Conservation (phyloP, 2,113 vertebrate species). For the Larimichthys crocea region DNA sequence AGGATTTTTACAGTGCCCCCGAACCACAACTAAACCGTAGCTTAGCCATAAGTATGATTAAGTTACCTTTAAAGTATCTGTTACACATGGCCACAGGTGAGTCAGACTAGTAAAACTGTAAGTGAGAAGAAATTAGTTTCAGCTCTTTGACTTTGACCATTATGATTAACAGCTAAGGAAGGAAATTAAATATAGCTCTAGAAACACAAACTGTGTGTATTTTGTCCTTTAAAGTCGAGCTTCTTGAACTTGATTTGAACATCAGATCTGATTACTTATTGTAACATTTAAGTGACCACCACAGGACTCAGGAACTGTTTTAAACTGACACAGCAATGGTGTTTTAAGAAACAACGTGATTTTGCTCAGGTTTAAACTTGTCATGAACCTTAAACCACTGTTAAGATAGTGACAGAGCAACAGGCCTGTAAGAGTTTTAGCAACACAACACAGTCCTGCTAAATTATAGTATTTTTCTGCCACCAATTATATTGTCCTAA, state of each 20-base stretch:
- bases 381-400: slow-evolving; percentile 34
- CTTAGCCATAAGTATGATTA: slow-evolving; percentile 7
- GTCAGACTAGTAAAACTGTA: slow-evolving; percentile 16
- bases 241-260: background rate
- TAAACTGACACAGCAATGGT: background rate
- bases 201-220: background rate
- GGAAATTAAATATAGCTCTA: slow-evolving; percentile 10
- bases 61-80: background rate
- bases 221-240: slow-evolving; percentile 14
- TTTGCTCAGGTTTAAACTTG: slow-evolving; percentile 32
- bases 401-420: slow-evolving; percentile 23
- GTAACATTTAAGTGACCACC: background rate
- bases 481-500: slow-evolving; percentile 12
- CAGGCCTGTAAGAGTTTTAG: slow-evolving; percentile 15
- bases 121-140: slow-evolving; percentile 25
- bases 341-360: slow-evolving; percentile 10
- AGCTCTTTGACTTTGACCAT: slow-evolving; percentile 22
- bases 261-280: background rate
- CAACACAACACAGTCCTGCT: slow-evolving; percentile 30
- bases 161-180: background rate
- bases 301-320: background rate
- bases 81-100: slow-evolving; percentile 18
- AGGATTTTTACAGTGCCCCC: background rate
- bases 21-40: slow-evolving; percentile 25
- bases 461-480: slow-evolving; percentile 27